Evolutionary conservation across 2,113 vertebrate species (phyloP).

Genomic region (Halcyon senegalensis): DNA sequence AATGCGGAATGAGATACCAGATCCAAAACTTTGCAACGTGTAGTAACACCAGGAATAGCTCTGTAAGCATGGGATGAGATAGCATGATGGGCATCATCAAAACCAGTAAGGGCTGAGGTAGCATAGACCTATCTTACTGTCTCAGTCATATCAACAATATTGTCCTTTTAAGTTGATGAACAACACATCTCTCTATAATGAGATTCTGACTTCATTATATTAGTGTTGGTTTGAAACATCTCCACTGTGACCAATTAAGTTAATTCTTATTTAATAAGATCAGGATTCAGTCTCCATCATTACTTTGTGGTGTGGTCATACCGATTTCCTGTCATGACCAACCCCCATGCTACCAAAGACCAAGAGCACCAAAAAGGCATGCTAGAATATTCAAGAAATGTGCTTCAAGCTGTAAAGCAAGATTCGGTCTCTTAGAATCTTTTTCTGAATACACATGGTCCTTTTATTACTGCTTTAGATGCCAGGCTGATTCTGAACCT

Average conservation of each 20-base stretch:
- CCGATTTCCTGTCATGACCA: background rate
- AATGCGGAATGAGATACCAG: background rate
- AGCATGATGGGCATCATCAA: background rate
- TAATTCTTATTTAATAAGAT: background rate
- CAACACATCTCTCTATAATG: background rate
- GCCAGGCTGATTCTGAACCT: background rate
- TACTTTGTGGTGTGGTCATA: background rate
- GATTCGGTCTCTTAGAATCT: background rate
- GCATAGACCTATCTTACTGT: background rate
- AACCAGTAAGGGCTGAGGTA: background rate
- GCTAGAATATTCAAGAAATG: background rate
- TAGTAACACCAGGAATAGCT: background rate
- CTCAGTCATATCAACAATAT: background rate
- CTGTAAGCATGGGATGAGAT: background rate
- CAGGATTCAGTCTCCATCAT: fast-evolving
- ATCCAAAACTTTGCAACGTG: background rate
- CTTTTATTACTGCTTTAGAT: background rate
- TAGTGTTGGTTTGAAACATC: background rate
- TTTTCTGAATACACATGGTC: background rate
- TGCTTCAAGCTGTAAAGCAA: background rate
- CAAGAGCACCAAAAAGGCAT: background rate
- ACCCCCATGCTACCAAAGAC: background rate
- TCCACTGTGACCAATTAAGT: background rate
- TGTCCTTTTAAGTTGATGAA: background rate
- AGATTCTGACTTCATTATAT: background rate